These are phyloP conservation scores for Agrenia bidenticulata DNA, from an alignment of 2,888 invertebrate species.

Conservation along the genomic window DNA sequence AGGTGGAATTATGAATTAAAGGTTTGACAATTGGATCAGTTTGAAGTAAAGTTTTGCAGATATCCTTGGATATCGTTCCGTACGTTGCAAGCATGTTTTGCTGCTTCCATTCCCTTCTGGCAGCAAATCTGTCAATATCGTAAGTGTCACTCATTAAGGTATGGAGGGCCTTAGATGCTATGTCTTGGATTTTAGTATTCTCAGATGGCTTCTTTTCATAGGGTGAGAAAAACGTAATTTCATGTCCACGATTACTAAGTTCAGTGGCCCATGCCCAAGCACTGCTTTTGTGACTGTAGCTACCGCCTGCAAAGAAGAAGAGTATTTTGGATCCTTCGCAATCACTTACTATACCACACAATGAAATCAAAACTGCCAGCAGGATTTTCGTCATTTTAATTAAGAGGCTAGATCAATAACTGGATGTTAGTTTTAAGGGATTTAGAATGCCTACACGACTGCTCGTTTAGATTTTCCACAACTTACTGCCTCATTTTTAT, in stretches of 20 bases:
- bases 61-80: neutral
- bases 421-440: too few species aligned
- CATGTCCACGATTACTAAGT: conserved; percentile 28
- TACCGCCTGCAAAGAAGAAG: conserved; percentile 50
- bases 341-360: too few species aligned
- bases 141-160: conserved; percentile 17
- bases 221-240: conserved; percentile 20
- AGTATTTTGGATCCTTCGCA: conserved; percentile 40
- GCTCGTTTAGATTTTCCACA: too few species aligned
- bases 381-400: too few species aligned
- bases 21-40: neutral
- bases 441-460: too few species aligned
- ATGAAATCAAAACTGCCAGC: too few species aligned
- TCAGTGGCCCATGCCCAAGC: conserved; percentile 46
- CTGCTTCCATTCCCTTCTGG: conserved; percentile 5
- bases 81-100: conserved; percentile 8
- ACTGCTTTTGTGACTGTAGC: conserved; percentile 36
- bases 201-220: conserved; percentile 11
- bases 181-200: conserved; percentile 9
- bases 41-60: conserved; percentile 4
- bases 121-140: conserved; percentile 21
- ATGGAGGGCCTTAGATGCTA: neutral
- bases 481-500: too few species aligned
- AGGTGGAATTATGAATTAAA: neutral
- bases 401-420: too few species aligned